phyloP scores from a whole-genome alignment of 2,797 vertebrate species.

The Myotis pilosus region DNA sequence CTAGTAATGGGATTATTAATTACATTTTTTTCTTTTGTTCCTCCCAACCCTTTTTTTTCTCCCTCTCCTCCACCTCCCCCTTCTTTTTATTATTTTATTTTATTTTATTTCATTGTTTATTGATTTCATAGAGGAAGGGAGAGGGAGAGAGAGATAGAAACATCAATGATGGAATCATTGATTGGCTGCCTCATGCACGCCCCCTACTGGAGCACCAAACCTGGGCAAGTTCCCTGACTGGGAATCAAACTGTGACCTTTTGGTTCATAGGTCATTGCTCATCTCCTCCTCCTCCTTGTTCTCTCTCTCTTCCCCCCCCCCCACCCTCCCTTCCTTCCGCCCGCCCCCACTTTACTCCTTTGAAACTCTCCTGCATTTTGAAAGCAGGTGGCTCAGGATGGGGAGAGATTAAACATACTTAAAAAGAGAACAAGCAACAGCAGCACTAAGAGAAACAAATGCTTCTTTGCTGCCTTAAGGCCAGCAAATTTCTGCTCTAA shows the following conservation, averaged over 20 bases:
- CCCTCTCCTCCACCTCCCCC: background rate
- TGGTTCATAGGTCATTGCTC: too few relatives aligned
- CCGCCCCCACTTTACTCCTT: background rate
- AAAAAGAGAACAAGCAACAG: background rate
- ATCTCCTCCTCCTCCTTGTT: background rate
- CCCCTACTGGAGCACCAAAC: too few relatives aligned
- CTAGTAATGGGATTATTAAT: background rate
- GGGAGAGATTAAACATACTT: background rate
- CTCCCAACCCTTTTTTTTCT: too few relatives aligned
- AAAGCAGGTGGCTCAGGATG: background rate
- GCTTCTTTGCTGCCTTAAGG: background rate
- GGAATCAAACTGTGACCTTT: too few relatives aligned
- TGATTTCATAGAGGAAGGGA: too few relatives aligned
- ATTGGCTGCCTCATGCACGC: too few relatives aligned
- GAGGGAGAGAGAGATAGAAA: too few relatives aligned
- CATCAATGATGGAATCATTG: too few relatives aligned
- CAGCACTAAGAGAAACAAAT: background rate
- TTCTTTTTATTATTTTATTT: background rate
- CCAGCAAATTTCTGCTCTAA: background rate
- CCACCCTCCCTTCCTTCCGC: rapidly evolving
- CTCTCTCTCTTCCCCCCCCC: too few relatives aligned
- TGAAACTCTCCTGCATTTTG: background rate
- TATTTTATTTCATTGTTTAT: too few relatives aligned
- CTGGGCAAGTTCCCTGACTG: too few relatives aligned
- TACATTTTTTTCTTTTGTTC: background rate